Conservation (phyloP, 2,113 vertebrate species). For the Rhizomys pruinosus region DNA sequence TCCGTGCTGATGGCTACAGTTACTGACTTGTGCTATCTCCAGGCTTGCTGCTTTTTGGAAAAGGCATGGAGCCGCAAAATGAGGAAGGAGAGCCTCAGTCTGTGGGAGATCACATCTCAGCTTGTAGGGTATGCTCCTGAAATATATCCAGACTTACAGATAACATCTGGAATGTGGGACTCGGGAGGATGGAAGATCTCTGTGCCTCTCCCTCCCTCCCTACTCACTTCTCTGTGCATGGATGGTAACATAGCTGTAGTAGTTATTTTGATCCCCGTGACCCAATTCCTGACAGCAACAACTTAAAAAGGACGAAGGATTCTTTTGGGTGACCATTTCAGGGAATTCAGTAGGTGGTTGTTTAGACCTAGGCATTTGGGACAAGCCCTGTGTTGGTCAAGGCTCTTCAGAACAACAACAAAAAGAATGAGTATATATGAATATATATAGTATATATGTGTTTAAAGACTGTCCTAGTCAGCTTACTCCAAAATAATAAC, state of each 20-base stretch:
- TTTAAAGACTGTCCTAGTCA: too few species aligned
- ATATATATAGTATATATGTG: too few species aligned
- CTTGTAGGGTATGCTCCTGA: neutral
- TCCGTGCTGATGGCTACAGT: too few species aligned
- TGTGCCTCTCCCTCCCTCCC: too few species aligned
- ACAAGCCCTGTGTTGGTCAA: too few species aligned
- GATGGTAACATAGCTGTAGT: neutral
- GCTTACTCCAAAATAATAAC: too few species aligned
- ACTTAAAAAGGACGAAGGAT: neutral
- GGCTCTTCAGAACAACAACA: too few species aligned
- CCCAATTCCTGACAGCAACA: neutral
- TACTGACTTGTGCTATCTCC: neutral
- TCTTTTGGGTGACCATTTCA: neutral
- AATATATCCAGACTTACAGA: neutral
- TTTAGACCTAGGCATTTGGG: neutral
- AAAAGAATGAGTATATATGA: too few species aligned
- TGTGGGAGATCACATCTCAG: too few species aligned
- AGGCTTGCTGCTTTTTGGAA: neutral
- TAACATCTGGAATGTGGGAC: neutral
- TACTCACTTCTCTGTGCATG: neutral
- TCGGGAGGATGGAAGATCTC: neutral
- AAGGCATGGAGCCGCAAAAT: neutral
- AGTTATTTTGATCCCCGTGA: neutral
- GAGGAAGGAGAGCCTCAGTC: neutral
- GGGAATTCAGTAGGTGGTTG: neutral